These are phyloP conservation scores for Desmodus rotundus DNA, from an alignment of 2,113 vertebrate genomes.

Conservation along the genomic window DNA sequence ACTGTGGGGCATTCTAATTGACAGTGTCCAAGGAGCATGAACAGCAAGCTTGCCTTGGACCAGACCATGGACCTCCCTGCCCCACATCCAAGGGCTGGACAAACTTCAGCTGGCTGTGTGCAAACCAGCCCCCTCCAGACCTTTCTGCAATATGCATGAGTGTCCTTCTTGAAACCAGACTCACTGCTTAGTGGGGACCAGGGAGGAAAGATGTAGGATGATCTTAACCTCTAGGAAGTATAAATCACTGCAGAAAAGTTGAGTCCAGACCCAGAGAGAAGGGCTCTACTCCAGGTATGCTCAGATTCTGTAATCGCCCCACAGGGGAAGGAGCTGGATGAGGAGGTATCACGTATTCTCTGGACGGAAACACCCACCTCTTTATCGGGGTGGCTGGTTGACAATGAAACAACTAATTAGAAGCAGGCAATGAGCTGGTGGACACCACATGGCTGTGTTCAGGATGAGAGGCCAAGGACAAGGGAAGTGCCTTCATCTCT, in stretches of 20 bases:
- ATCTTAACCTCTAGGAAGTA: neutral
- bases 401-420: neutral
- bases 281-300: neutral
- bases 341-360: neutral
- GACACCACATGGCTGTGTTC: neutral
- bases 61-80: neutral
- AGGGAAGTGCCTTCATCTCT: neutral
- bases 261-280: neutral
- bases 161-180: neutral
- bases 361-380: neutral
- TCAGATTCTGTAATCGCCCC: neutral
- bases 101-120: neutral
- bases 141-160: neutral
- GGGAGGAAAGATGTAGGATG: neutral
- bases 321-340: neutral
- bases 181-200: neutral
- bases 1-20: neutral
- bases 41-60: rapidly evolving
- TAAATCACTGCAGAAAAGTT: neutral
- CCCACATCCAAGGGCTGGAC: neutral
- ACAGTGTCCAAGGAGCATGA: neutral
- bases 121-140: neutral
- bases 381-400: neutral
- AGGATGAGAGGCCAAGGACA: neutral
- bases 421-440: rapidly evolving